A percentile compares a stretch with the other conserved stretches of the same genome.
Conservation (phyloP, 2,888 invertebrate genomes). For the Fragum fragum region DNA sequence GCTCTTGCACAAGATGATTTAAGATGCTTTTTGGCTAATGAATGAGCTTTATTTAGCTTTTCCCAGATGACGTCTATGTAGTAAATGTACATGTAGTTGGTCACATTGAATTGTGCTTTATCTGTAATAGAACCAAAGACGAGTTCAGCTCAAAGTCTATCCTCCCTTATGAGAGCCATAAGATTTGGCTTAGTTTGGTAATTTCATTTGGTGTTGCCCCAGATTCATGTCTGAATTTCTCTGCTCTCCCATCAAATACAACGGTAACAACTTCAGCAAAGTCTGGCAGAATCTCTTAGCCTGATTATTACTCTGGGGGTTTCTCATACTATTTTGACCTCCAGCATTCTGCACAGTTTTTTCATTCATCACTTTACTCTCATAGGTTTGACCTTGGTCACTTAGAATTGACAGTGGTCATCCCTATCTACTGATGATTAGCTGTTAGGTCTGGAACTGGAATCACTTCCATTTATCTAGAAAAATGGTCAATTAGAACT, state of each 20-base stretch:
- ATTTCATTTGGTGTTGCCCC: constrained; percentile 50
- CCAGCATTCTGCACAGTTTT: constrained; percentile 34
- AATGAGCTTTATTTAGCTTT: not conserved
- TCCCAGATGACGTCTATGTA: not conserved
- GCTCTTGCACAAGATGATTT: too few relatives aligned
- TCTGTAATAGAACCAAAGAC: constrained; percentile 22
- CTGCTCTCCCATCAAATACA: constrained; percentile 55
- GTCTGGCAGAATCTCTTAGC: constrained; percentile 55
- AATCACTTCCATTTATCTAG: constrained; percentile 27
- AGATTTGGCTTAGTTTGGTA: constrained; percentile 8
- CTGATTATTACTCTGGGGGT: constrained; percentile 57
- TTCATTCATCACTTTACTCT: constrained; percentile 38
- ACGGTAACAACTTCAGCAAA: constrained; percentile 50
- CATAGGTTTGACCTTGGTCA: constrained; percentile 55
- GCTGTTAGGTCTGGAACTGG: constrained; percentile 16
- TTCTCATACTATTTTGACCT: constrained; percentile 43
- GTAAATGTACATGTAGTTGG: not conserved
- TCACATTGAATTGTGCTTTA: not conserved
- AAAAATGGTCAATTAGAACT: constrained; percentile 23
- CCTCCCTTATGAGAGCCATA: constrained; percentile 42
- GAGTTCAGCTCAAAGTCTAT: constrained; percentile 35
- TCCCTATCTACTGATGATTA: constrained; percentile 47
- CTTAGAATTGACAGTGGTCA: constrained; percentile 31
- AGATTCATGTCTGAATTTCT: constrained; percentile 62
- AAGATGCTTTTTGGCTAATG: too few relatives aligned